Evolutionary conservation across 2,113 vertebrate genomes (phyloP).

Genomic region (Spilogale gracilis): DNA sequence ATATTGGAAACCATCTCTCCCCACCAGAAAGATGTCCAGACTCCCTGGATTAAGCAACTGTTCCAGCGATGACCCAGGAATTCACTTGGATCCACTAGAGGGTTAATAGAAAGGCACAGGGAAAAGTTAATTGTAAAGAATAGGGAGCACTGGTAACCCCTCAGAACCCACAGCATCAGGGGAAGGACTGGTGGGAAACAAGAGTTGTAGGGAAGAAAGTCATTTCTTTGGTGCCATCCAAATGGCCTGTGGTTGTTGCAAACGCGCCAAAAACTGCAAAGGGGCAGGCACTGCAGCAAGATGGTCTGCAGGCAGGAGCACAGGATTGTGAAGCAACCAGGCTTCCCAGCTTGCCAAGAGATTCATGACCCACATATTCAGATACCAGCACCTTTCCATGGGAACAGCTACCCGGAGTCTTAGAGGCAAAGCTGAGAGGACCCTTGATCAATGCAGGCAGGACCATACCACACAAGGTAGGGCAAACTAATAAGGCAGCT

Average conservation of each 20-base stretch:
- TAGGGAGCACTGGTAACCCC: not conserved
- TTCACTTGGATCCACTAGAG: not conserved
- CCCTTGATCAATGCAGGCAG: not conserved
- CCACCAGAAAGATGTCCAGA: not conserved
- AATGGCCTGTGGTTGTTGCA: not conserved
- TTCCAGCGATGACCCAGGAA: not conserved
- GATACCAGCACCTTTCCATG: not conserved
- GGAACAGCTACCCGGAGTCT: not conserved
- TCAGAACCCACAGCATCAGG: not conserved
- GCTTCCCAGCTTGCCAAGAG: not conserved
- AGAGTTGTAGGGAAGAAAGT: not conserved
- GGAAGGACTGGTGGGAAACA: not conserved
- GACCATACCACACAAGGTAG: not conserved
- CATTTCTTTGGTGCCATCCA: not conserved
- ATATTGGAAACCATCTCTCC: not conserved
- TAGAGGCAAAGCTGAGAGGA: not conserved
- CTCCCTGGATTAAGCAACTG: not conserved
- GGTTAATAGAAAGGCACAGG: not conserved
- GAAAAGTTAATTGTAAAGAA: no score
- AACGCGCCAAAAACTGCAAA: accelerated
- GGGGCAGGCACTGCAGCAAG: accelerated
- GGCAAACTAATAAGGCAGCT: not conserved
- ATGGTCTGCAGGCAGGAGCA: not conserved
- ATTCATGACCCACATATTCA: not conserved
- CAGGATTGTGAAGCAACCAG: not conserved